Evolutionary conservation across 2,888 invertebrate species (phyloP), one percentile per base, ranked within the genome.

Genomic region (Mongoloraphidia duomilia): DNA sequence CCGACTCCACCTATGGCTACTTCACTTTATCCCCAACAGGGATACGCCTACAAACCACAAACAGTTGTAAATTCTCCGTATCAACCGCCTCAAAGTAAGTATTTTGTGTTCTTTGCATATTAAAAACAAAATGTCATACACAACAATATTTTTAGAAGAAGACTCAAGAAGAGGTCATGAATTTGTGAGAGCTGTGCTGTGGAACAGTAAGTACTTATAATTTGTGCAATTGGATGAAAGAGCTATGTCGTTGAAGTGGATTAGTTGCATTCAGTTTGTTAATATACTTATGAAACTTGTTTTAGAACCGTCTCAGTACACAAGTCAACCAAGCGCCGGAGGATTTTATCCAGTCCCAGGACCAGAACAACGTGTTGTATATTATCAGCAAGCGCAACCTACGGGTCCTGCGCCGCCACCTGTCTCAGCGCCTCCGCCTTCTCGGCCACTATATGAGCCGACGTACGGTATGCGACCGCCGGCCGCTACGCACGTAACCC

Each of bases 151-250:
- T 56, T 60, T 63, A 65, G 55, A 64, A 66, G 86, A 87, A 67
- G 87, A 87, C 68, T 80, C 80, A 64, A 79, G 84, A 63, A 80
- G 85, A 73, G 80, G 82, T 64, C 80, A 82, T 64, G 84, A 84
- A 66, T 81, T 83, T 74, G 75, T 78, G 57, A 78, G 86, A 62
- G 83, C 86, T 64, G 84, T 87, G 62, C 78, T 87, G 58, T 87
- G 87, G 86, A 86, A 86, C 74, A 86, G 87, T 85, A 76, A 84
- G 83, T 79, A 13, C 14, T 41, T 8, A 1, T 8, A 41, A 17
- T 17, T 41, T 41, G 17, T 41, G 6, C 14, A 41, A 41, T 1
- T 12, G 11, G 12, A 44, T n/a, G n/a, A 14, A 34, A 44, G 6
- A 11, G n/a, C 17, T 39, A 12, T 11, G 4, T 9, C 2, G 8